Base-by-base conservation (phyloP, 2,113 vertebrate species). In the Gymnorhina tibicen region DNA sequence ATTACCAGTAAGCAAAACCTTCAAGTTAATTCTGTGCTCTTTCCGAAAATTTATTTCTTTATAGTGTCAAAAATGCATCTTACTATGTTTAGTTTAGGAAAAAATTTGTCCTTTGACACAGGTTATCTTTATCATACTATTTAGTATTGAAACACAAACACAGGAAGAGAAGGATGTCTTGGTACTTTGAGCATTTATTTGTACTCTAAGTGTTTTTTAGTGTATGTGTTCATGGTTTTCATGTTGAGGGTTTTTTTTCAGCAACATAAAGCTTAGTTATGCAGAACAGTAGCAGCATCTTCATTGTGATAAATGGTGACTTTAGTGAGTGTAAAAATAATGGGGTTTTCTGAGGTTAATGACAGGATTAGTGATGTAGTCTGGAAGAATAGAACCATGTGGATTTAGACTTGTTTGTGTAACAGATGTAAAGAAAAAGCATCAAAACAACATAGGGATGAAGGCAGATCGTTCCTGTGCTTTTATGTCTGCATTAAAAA, bases 341-440 rank as follows among this genome's bases (percentile, higher is more conserved):
- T 32, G 28, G 77, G 22, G 87, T 95, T 91, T 95, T 75, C 55
- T 63, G 77, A 83, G 68, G 39, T 95, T 97, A 92, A 85, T 93
- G 70, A 79, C 70, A 52, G 83, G 93, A 97, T 96, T 96, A 96
- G 47, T 90, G 91, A 66, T 84, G 69, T 83, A 73, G 39, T n/a
- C 86, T 88, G 69, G 56, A 93, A 87, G 67, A 89, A 37, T 13
- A 92, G 80, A 33, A 44, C 13, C 13, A 4, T 86, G 56, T 85
- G 81, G 56, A 84, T 95, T 92, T 95, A 86, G 79, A 68, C 30
- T 83, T 26, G 44, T 87, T 86, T 93, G n/a, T 76, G 30, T 79
- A 93, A 82, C 93, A 89, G 93, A 89, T 93, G 56, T 69, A 78
- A 87, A 92, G 66, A 44, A 80, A 91, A 73, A 4, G 1, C 78